Percentiles rank a stretch among this genome's conserved stretches.
Conservation (phyloP, 2,113 vertebrate species). For the Cygnus atratus region DNA sequence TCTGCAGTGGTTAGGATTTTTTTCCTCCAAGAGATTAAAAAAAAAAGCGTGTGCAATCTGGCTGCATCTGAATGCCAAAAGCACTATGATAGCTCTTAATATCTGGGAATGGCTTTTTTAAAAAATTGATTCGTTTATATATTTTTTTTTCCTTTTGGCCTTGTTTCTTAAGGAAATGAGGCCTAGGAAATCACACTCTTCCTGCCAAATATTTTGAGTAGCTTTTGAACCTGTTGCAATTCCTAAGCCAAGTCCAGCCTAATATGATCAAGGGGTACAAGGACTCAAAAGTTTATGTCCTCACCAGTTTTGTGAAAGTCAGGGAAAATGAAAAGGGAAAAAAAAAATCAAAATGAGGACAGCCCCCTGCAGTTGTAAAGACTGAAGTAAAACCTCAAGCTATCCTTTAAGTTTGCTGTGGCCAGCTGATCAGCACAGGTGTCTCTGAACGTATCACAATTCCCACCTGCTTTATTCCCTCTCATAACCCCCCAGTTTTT, state of each 20-base stretch:
- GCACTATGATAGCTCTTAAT: conserved; percentile 23
- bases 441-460: neutral
- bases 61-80: conserved; percentile 42
- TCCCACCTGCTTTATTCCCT: neutral
- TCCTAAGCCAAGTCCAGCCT: neutral
- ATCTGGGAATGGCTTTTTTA: neutral
- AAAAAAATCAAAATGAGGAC: neutral
- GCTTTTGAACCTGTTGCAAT: conserved; percentile 8
- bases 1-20: conserved; percentile 18
- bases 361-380: neutral
- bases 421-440: neutral
- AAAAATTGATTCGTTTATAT: neutral
- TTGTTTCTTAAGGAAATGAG: neutral
- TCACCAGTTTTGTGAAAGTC: neutral
- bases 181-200: neutral
- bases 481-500: neutral
- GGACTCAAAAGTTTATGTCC: neutral
- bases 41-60: conserved; percentile 12
- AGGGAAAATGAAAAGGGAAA: neutral
- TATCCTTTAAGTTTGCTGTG: neutral
- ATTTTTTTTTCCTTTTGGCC: neutral
- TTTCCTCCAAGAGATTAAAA: neutral
- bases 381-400: conserved; percentile 1
- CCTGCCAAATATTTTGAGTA: neutral
- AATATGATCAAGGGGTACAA: neutral